Evolutionary conservation across 2,888 invertebrate genomes (phyloP), one percentile per base, ranked within the genome.

Genomic region (Galerucella pusilla): DNA sequence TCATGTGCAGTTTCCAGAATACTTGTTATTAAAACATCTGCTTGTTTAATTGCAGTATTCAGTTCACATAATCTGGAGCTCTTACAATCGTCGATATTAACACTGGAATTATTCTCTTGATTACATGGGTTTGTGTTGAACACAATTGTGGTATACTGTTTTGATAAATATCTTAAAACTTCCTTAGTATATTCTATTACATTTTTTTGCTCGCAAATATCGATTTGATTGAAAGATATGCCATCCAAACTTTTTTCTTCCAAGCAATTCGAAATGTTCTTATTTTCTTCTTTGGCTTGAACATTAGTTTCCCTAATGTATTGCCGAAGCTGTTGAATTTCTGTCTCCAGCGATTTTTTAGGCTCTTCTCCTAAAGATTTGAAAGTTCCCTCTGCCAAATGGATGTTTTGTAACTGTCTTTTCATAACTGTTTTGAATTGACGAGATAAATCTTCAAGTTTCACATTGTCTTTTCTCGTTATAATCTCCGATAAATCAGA

Each of bases 231-330:
- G n/a, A 64, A 16, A 42, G 42, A 49, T 14, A 52, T 54, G 0
- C 52, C 7, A 25, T 49, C 11, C 52, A 61, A 20, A 60, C 10
- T 49, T 49, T 9, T 3, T 61, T 61, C 49, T 1, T 49, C n/a
- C 6, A 49, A 14, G 42, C 69, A 69, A n/a, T 9, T 28, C 2
- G 61, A 61, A n/a, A 69, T 61, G 25, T 61, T n/a, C 7, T 9
- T 61, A 16, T 63, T 35, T 28, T 69, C 25, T n/a, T 69, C 25
- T 20, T n/a, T 49, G 7, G 70, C 70, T 42, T 70, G 52, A 12
- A 42, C 11, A 14, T n/a, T 52, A 7, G 70, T 70, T 70, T 70
- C 70, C 16, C 16, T 28, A 12, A 70, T 70, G n/a, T 70, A 64
- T 52, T 64, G 70, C 7, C 35, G 49, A 6, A 70, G 52, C 20